Evolutionary conservation across 2,797 vertebrate genomes (phyloP).

Genomic region (Helarctos malayanus): DNA sequence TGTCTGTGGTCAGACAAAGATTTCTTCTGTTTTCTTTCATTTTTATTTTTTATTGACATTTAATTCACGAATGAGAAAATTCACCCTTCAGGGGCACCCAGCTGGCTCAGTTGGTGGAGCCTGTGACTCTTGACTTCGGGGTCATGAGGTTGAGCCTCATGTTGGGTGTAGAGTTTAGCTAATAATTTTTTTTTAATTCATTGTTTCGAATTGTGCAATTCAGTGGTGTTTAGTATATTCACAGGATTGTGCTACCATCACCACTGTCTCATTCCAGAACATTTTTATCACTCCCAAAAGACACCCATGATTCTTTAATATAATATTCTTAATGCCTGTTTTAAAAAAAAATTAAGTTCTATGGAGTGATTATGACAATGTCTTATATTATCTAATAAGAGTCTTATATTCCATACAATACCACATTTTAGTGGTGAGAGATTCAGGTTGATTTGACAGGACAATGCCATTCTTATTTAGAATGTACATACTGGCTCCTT

Average conservation of each 20-base stretch:
- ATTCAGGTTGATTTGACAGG: slow-evolving; percentile 15
- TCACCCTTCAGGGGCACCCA: background rate
- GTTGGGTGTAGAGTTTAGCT: background rate
- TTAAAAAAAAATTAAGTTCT: background rate
- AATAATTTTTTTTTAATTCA: background rate
- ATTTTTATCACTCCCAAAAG: background rate
- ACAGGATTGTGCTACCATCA: background rate
- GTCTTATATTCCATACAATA: background rate
- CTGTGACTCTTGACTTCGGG: background rate
- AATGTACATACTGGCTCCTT: background rate
- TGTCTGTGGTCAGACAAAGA: background rate
- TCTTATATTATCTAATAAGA: background rate
- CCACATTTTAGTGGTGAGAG: background rate
- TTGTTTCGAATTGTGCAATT: background rate
- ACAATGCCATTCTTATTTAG: slow-evolving; percentile 2
- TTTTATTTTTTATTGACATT: slow-evolving; percentile 12
- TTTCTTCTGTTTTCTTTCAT: background rate
- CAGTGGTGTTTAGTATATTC: background rate
- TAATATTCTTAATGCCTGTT: background rate
- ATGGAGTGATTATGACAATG: background rate
- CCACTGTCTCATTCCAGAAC: slow-evolving; percentile 1
- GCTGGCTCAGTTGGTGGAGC: background rate
- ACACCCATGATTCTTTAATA: background rate
- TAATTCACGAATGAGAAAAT: background rate
- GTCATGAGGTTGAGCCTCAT: background rate